These are phyloP conservation scores for Automeris io DNA, from an alignment of 2,888 invertebrate species.

Conservation along the genomic window DNA sequence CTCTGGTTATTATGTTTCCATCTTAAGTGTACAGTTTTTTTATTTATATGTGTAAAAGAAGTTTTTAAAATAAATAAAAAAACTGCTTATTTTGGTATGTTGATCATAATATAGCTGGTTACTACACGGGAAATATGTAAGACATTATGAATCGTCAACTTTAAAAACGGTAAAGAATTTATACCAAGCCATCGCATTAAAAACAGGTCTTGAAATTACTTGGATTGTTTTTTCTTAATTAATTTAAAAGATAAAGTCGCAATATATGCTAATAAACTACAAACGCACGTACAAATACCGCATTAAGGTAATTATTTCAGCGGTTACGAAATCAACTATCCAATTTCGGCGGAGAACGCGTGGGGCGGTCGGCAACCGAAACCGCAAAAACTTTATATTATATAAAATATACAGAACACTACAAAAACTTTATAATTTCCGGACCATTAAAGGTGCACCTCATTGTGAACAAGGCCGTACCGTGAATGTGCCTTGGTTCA, in stretches of 20 bases:
- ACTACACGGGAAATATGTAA: too few relatives aligned
- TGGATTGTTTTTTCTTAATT: not conserved
- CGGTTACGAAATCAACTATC: constrained; percentile 40
- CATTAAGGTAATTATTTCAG: constrained; percentile 23
- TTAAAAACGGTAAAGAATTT: not conserved
- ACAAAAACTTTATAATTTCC: constrained; percentile 63
- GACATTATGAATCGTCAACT: too few relatives aligned
- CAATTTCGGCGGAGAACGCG: constrained; percentile 27
- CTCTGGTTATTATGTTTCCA: too few relatives aligned
- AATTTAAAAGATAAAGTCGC: constrained; percentile 2
- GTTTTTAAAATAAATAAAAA: too few relatives aligned
- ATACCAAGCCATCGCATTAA: too few relatives aligned
- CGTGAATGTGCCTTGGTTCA: constrained; percentile 53
- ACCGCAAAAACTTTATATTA: constrained; percentile 41
- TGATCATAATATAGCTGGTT: too few relatives aligned
- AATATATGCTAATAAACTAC: constrained; percentile 13
- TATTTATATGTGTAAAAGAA: too few relatives aligned
- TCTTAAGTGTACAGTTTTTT: too few relatives aligned
- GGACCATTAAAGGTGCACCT: constrained; percentile 58
- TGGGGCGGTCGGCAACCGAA: constrained; percentile 16
- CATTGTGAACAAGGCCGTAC: constrained; percentile 54
- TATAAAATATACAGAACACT: constrained; percentile 37
- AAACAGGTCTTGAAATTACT: not conserved
- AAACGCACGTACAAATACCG: constrained; percentile 14
- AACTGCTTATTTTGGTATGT: too few relatives aligned